A percentile compares a stretch with the other conserved stretches of the same genome.
phyloP scores from a whole-genome alignment of 2,797 vertebrate species.

The Discoglossus pictus region DNA sequence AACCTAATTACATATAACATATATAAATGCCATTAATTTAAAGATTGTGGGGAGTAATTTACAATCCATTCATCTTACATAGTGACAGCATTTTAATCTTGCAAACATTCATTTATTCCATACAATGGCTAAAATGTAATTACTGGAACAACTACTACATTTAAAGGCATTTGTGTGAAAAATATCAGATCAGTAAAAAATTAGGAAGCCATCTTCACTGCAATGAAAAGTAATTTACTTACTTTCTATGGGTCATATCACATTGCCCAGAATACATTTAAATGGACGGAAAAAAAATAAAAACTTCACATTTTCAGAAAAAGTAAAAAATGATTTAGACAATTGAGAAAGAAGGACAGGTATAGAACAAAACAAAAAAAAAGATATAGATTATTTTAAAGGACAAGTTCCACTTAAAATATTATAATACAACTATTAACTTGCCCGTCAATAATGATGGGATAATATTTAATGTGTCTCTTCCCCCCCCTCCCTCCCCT shows the following conservation, averaged over 20 bases:
- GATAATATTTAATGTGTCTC: too few relatives aligned
- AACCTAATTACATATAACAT: conserved; percentile 30
- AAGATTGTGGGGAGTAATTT: conserved; percentile 33
- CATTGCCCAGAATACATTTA: background rate
- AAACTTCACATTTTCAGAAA: too few relatives aligned
- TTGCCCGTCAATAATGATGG: too few relatives aligned
- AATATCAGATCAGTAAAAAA: conserved; percentile 40
- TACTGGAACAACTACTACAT: conserved; percentile 27
- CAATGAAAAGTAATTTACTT: conserved; percentile 1
- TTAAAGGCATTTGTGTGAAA: conserved; percentile 29
- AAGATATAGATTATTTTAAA: too few relatives aligned
- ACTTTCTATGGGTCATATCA: conserved; percentile 4
- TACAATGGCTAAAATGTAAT: conserved; percentile 33
- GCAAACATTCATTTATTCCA: conserved; percentile 12
- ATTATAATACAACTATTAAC: too few relatives aligned
- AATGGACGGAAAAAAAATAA: too few relatives aligned
- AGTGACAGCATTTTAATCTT: conserved; percentile 40
- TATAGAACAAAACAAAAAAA: too few relatives aligned
- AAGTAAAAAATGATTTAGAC: too few relatives aligned
- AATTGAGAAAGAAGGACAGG: too few relatives aligned
- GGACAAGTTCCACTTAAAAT: too few relatives aligned
- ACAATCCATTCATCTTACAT: conserved; percentile 20
- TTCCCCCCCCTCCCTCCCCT: too few relatives aligned
- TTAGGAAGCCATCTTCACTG: background rate
- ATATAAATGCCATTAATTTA: conserved; percentile 30